These are phyloP conservation scores for Chloropsis cyanopogon DNA, from an alignment of 2,113 vertebrate genomes.

Conservation along the genomic window DNA sequence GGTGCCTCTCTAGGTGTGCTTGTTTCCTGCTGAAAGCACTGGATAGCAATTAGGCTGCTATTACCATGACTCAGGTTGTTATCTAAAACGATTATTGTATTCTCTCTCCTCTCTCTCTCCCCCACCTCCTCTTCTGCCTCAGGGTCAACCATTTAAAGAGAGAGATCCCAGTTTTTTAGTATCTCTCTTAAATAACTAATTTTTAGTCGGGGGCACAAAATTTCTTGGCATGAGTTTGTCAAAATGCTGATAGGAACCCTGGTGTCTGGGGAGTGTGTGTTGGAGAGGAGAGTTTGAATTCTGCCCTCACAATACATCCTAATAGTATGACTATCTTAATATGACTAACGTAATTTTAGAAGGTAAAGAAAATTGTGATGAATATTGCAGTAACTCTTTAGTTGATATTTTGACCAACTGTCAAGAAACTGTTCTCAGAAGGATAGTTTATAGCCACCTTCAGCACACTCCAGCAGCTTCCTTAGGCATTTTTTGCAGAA, in stretches of 20 bases:
- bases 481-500: not conserved
- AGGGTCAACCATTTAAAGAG: constrained; percentile 17
- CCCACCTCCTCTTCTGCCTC: not conserved
- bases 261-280: not conserved
- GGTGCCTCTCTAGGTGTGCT: constrained; percentile 1
- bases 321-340: not conserved
- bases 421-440: not conserved
- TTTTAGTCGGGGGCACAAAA: not conserved
- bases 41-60: constrained; percentile 9
- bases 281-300: not conserved
- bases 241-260: not conserved
- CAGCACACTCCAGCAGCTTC: not conserved
- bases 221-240: not conserved
- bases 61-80: constrained; percentile 27
- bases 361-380: not conserved
- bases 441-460: not conserved
- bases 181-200: not conserved
- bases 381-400: not conserved
- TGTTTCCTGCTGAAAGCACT: not conserved
- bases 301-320: not conserved
- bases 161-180: not conserved
- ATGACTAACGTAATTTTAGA: not conserved
- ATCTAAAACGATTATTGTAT: constrained; percentile 10
- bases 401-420: not conserved
- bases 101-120: not conserved